These are phyloP conservation scores for Cecropterus lyciades DNA, from an alignment of 1,140 invertebrate genomes.

Conservation along the genomic window DNA sequence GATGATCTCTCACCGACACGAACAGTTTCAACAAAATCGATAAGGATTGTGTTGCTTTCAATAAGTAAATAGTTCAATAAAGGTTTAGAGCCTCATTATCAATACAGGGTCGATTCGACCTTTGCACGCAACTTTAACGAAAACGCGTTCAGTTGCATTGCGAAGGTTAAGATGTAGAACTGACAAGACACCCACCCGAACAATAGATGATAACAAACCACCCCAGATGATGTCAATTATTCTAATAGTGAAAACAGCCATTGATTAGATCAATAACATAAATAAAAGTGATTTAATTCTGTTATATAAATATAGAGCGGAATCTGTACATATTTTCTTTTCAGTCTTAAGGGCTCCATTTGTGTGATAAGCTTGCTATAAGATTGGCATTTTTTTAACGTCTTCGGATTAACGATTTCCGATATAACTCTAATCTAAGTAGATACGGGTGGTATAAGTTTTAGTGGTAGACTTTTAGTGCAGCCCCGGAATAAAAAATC, in stretches of 20 bases:
- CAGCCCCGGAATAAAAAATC: too few relatives aligned
- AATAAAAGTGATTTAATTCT: slow-evolving; percentile 40
- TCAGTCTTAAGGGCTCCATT: too few relatives aligned
- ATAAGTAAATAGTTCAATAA: slow-evolving; percentile 13
- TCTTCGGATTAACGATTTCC: too few relatives aligned
- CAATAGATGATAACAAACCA: slow-evolving; percentile 67
- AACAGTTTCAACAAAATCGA: slow-evolving; percentile 2
- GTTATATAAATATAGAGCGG: too few relatives aligned
- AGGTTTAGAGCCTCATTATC: neutral
- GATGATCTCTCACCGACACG: neutral
- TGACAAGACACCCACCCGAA: slow-evolving; percentile 36
- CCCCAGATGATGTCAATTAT: slow-evolving; percentile 65
- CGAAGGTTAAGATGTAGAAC: slow-evolving; percentile 20
- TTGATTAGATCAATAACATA: slow-evolving; percentile 68
- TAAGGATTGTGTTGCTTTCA: slow-evolving; percentile 17
- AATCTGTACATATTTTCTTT: too few relatives aligned
- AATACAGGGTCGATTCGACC: slow-evolving; percentile 29
- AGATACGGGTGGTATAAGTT: too few relatives aligned
- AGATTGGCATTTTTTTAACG: too few relatives aligned
- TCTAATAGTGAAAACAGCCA: slow-evolving; percentile 62
- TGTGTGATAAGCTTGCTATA: too few relatives aligned
- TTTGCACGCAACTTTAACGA: slow-evolving; percentile 19
- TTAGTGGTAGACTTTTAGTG: too few relatives aligned
- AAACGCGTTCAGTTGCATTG: slow-evolving; percentile 14
- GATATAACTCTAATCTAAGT: too few relatives aligned